Evolutionary conservation across 35 echinoderm and acorn worm genomes (phyloP), one percentile per base, ranked within the genome.

Genomic region (Eucidaris tribuloides): DNA sequence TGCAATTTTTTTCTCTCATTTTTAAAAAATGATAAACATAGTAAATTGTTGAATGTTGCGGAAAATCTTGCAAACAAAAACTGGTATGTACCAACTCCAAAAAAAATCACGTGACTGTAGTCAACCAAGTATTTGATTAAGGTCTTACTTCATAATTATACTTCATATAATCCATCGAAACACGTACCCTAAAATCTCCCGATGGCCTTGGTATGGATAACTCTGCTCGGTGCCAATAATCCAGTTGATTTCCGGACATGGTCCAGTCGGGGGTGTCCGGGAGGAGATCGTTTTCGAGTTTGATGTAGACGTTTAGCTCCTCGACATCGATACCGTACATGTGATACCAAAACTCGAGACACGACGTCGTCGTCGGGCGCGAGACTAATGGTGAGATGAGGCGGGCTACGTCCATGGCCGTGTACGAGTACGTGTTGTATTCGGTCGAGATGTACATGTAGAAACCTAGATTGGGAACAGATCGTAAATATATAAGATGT

Each of bases 331-430:
- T n/a, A 31, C 91, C 91, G 22, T 88, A 93, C 91, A 93, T 93
- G 48, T 93, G 91, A 41, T 84, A 93, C 91, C 91, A 93, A 52
- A 93, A 93, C 46, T 83, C 79, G 17, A 93, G 20, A 36, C 91
- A 93, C 5, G 83, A 92, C 22, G 74, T 14, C 22, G 7, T 2
- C 31, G 45, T 34, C 58, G 80, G 86, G 0, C 38, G 33, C 11
- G 43, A 34, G 22, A 71, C 58, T 71, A 44, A 31, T 3, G 89
- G 89, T 9, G 83, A 86, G 41, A 38, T 32, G 28, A 92, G 62
- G 43, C 89, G 83, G 19, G 89, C 74, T n/a, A n/a, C n/a, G n/a
- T n/a, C n/a, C n/a, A n/a, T n/a, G 40, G 34, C 62, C 2, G 29
- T 68, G 5, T 49, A 45, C 2, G 70, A 42, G 70, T n/a, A 38